Base-by-base conservation (phyloP, 2,888 invertebrate genomes). In the Apoda limacodes region DNA sequence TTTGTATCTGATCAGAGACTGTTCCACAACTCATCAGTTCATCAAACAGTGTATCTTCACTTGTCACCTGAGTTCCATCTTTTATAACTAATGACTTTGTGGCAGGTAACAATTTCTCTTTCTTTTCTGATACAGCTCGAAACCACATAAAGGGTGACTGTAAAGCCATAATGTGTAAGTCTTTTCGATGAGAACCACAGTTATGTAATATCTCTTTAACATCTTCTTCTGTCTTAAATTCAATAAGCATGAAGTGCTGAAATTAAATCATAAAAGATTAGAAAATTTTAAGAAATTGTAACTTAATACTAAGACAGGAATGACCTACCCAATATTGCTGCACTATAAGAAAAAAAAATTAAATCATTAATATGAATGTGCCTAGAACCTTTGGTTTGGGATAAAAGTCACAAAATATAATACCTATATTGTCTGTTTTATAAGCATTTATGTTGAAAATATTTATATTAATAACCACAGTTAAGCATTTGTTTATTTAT, bases 101-200 rank as follows among this genome's bases (percentile, higher is more conserved):
- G 7, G 22, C 37, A 0, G 52, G 42, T 2, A 31, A 13, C 2
- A 27, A 19, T 31, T 52, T 60, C 22, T 57, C 54, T 30, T 56
- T 66, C 9, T 50, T 67, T 1, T 64, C 60, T 0, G 50, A 13
- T 2, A 58, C 54, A 0, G 86, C 83, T 35, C 84, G 75, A 55
- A 92, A 91, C 89, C 90, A 91, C 3, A 93, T 55, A 55, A 90
- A 88, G 2, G 86, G 85, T 0, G 90, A 89, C 7, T 83, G 74
- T 1, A 87, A 81, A 0, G 90, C 87, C 52, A 89, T 83, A 3
- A 85, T 69, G 11, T 84, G 82, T 7, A 69, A 41, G 17, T 84
- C 82, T 32, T 84, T 83, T 26, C 83, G 68, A 52, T 87, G 86
- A 0, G 81, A 71, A 4, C 81, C 70, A 44, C 87, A 84, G 3